Percentiles rank a stretch among this genome's conserved stretches.
These are phyloP conservation scores for Calidris pygmaea DNA, from an alignment of 2,113 vertebrate genomes.

Conservation along the genomic window DNA sequence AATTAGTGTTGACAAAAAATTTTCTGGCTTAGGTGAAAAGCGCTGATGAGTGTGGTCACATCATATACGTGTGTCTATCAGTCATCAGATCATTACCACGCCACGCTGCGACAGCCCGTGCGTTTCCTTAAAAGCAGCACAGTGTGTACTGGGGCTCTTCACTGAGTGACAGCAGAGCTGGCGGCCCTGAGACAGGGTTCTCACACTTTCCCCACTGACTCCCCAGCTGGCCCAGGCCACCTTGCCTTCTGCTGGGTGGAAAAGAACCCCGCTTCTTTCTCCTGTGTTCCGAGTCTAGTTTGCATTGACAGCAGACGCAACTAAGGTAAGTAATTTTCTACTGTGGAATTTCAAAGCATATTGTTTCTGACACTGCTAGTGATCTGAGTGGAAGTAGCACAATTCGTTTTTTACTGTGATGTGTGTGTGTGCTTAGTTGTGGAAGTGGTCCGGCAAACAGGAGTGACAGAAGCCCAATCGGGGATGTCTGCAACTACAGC, in stretches of 20 bases:
- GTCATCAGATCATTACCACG: not conserved
- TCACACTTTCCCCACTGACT: accelerated
- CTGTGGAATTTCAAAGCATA: not conserved
- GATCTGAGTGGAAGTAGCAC: not conserved
- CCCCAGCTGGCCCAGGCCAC: not conserved
- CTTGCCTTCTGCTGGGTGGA: not conserved
- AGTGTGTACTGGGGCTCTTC: not conserved
- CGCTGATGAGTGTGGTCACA: not conserved
- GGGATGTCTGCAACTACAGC: not conserved
- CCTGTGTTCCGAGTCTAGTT: not conserved
- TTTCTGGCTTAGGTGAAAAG: not conserved
- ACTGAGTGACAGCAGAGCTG: not conserved
- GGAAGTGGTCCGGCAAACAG: not conserved
- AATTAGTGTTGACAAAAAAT: not conserved
- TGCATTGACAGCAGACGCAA: not conserved
- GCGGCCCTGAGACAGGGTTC: not conserved
- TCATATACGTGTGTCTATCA: not conserved
- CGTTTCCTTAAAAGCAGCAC: not conserved
- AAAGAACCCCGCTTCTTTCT: not conserved
- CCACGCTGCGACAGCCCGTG: not conserved
- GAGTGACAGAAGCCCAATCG: not conserved
- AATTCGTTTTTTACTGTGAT: not conserved
- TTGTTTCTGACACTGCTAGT: not conserved
- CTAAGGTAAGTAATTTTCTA: not conserved
- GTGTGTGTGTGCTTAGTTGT: not conserved